Base-by-base conservation (phyloP, 2,888 invertebrate species). In the Baccha elongata region DNA sequence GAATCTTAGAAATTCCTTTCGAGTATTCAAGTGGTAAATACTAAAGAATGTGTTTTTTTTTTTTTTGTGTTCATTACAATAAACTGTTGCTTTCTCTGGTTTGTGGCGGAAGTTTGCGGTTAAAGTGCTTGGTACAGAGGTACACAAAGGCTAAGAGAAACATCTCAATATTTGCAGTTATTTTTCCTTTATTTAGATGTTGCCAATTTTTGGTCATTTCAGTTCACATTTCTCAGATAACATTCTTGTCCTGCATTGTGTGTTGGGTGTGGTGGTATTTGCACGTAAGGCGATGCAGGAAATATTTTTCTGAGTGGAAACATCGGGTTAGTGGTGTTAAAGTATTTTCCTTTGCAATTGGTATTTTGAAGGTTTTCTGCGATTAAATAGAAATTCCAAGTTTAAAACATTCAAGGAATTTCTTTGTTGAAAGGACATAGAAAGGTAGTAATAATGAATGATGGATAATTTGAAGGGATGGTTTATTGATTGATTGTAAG, bases 211-310 rank as follows among this genome's bases (percentile, higher is more conserved):
- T 40, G 48, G 69, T 46, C 11, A 50, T 23, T 76, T 23, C 64
- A 73, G 17, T 55, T 64, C 53, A 44, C 10, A 76, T 68, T 62
- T 53, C 37, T 68, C 3, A 55, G 69, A 71, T 46, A 58, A 76
- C 53, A 69, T 71, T 76, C 69, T 23, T 19, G 19, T 76, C 69
- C 15, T 19, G 19, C 69, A 64, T 78, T 71, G 75, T 62, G 60
- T 46, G 15, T 23, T 48, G 10, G 1, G 1, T 23, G 21, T 44
- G 53, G 67, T 67, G 65, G 55, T 58, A 60, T 67, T 48, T 65
- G 60, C 60, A 60, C 58, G 35, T 6, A 55, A 40, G 35, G 17
- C 26, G 21, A 50, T 74, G 58, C 74, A 52, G 32, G 8, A 37
- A 0, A 44, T 44, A 11, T 44, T 44, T 44, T 60, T 64, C 37